Conservation (phyloP, 2,888 invertebrate species). For the Liposcelis brunnea region DNA sequence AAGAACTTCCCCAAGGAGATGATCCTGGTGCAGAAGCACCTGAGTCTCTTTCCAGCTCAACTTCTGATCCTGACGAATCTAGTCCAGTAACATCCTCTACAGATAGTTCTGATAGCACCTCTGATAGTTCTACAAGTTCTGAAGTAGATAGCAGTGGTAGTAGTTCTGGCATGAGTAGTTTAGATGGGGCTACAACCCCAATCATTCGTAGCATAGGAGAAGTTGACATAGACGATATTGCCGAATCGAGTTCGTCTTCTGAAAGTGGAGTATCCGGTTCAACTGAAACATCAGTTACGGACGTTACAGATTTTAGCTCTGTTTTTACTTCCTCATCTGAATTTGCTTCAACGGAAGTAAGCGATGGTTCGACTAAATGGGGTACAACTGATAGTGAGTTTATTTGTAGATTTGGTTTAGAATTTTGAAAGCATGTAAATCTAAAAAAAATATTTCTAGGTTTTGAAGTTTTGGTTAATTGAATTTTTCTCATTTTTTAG, state of each 20-base stretch:
- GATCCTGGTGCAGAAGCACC: not conserved
- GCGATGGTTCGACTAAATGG: no score
- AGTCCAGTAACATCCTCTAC: conserved; percentile 5
- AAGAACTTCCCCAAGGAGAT: not conserved
- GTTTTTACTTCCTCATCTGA: no score
- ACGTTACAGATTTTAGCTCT: not conserved
- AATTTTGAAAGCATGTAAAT: no score
- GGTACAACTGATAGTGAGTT: no score
- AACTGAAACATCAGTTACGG: not conserved
- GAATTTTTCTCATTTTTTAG: conserved; percentile 9
- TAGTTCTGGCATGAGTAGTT: no score
- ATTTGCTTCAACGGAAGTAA: no score
- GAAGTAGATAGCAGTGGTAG: not conserved
- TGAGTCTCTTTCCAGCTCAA: not conserved
- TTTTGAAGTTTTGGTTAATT: no score
- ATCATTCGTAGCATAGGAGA: not conserved
- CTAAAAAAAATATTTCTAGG: no score
- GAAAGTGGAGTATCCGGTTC: not conserved
- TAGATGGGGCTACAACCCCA: not conserved
- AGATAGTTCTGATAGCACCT: not conserved
- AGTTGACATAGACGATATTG: no score
- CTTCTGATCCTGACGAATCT: not conserved
- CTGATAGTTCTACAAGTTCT: not conserved
- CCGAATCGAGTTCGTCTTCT: not conserved
- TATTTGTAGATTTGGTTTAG: no score